Percentiles rank a stretch among this genome's conserved stretches.
Conservation (phyloP, 2,797 vertebrate species). For the Scarus forsteni region DNA sequence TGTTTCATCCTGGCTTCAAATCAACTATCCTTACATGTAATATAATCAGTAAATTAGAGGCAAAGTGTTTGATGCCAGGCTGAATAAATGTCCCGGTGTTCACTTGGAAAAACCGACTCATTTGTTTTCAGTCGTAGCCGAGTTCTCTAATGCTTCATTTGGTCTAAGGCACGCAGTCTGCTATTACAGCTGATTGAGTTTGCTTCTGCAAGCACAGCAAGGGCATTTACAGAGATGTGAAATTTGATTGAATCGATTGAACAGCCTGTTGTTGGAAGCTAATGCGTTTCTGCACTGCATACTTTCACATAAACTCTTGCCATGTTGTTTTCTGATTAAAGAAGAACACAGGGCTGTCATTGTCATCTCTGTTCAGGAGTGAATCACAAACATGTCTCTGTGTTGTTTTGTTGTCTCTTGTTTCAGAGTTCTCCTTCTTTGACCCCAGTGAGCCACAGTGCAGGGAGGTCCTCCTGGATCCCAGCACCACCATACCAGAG, state of each 20-base stretch:
- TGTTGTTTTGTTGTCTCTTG: conserved; percentile 2
- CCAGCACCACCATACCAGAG: conserved; percentile 93
- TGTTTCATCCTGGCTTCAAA: too few species aligned
- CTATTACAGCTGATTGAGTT: conserved; percentile 53
- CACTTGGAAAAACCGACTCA: conserved; percentile 14
- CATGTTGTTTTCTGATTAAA: not conserved
- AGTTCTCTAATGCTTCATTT: conserved; percentile 49
- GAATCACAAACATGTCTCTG: not conserved
- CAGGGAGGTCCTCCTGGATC: conserved; percentile 91
- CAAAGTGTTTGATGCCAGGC: not conserved
- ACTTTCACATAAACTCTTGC: conserved; percentile 3
- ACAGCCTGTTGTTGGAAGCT: conserved; percentile 34
- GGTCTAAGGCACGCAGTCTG: conserved; percentile 30
- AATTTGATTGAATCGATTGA: conserved; percentile 53
- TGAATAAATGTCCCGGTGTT: conserved; percentile 22
- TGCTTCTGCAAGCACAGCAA: conserved; percentile 36
- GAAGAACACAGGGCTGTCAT: not conserved
- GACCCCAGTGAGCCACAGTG: conserved; percentile 95
- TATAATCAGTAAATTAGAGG: conserved; percentile 14
- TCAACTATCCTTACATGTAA: not conserved
- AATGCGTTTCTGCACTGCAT: conserved; percentile 19
- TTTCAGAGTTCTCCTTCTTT: conserved; percentile 96
- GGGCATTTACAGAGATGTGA: conserved; percentile 48
- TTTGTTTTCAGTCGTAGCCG: conserved; percentile 42
- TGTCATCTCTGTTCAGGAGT: not conserved